These are phyloP conservation scores for Oscheius sp. DNA, from an alignment of 1,140 invertebrate genomes.

Conservation along the genomic window DNA sequence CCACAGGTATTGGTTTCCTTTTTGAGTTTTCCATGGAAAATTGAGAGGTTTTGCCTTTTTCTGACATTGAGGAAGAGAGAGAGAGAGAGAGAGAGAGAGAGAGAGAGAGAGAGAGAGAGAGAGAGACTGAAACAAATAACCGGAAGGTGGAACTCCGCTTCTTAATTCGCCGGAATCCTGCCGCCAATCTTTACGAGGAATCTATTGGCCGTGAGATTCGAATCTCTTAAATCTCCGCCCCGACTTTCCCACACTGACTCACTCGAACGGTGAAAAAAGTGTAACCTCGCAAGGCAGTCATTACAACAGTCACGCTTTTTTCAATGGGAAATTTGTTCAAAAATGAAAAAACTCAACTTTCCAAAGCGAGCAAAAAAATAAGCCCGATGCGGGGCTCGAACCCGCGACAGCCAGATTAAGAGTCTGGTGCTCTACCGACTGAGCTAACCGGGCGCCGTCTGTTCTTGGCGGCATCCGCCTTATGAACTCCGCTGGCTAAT, in stretches of 20 bases:
- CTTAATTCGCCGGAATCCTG: background rate
- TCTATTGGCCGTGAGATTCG: background rate
- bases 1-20: no score
- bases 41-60: background rate
- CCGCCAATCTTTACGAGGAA: background rate
- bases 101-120: background rate
- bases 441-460: constrained; percentile 60
- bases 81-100: background rate
- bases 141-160: background rate
- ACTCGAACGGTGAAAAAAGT: background rate
- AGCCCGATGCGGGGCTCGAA: constrained; percentile 52
- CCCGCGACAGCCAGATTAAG: constrained; percentile 60
- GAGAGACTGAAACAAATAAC: background rate
- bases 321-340: no score
- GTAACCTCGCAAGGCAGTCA: no score
- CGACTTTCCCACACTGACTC: background rate
- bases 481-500: no score
- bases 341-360: no score
- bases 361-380: background rate
- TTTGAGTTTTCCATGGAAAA: no score
- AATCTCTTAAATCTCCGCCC: no score
- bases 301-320: no score
- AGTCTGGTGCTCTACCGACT: constrained; percentile 62
- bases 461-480: no score
- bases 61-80: no score